A percentile compares a stretch with the other conserved stretches of the same genome.
Evolutionary conservation across 1,140 invertebrate genomes (phyloP).

Genomic region (Fragariocoptes setiger): DNA sequence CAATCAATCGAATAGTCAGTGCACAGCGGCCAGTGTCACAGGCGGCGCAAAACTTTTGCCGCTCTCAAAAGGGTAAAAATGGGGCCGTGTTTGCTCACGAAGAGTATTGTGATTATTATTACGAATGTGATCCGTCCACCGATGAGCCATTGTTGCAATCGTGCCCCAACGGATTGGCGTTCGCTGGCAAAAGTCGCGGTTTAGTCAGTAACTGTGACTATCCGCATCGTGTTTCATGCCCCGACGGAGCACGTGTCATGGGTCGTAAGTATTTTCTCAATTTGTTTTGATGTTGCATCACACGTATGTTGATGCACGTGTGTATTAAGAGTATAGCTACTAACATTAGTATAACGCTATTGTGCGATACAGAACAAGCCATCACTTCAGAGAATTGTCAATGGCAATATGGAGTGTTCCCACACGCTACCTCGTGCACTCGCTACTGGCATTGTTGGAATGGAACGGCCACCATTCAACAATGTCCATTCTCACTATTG

Average conservation of each 20-base stretch:
- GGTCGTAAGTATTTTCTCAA: slow-evolving; percentile 12
- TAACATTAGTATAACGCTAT: not conserved
- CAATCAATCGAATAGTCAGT: not conserved
- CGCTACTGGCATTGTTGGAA: slow-evolving; percentile 82
- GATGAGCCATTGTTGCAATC: slow-evolving; percentile 11
- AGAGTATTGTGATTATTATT: slow-evolving; percentile 15
- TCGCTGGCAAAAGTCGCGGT: slow-evolving; percentile 36
- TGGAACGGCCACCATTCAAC: slow-evolving; percentile 57
- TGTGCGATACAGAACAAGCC: slow-evolving; percentile 26
- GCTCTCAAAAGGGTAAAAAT: slow-evolving; percentile 7
- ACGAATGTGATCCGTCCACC: slow-evolving; percentile 11
- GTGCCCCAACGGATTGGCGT: slow-evolving; percentile 61
- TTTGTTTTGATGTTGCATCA: slow-evolving; percentile 8
- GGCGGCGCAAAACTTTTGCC: slow-evolving; percentile 8
- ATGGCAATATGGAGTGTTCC: slow-evolving; percentile 70
- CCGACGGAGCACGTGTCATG: slow-evolving; percentile 11
- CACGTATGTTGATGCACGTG: not conserved
- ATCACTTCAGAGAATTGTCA: slow-evolving; percentile 54
- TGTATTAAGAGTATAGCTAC: not conserved
- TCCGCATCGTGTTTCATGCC: slow-evolving; percentile 13
- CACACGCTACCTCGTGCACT: slow-evolving; percentile 64
- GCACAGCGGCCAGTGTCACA: slow-evolving; percentile 5
- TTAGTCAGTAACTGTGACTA: slow-evolving; percentile 13
- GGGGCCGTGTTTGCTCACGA: slow-evolving; percentile 12
- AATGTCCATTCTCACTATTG: slow-evolving; percentile 61